Evolutionary conservation across 2,888 invertebrate species (phyloP), one percentile per base, ranked within the genome.

Genomic region (Atrina japonica): DNA sequence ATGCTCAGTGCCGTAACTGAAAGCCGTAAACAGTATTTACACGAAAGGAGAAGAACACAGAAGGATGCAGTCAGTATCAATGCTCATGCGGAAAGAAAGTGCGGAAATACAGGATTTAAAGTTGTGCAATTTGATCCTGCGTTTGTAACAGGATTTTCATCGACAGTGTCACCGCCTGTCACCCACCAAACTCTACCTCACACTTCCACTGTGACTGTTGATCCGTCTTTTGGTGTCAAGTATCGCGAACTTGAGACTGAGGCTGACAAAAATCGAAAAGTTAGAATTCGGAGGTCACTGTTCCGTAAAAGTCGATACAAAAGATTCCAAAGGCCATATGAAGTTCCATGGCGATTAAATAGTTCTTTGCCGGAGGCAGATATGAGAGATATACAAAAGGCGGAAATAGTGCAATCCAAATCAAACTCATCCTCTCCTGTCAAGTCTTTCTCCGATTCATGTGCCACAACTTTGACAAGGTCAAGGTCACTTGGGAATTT

Each of bases 1-100:
- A 88, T 88, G 88, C 82, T 88, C 43, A 88, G 88, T 72, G 77
- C 84, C 3, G 83, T 86, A 1, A 86, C 87, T 21, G 84, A 87
- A 40, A 86, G 88, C 65, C 78, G 88, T 5, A 80, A 78, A 50
- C 84, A 88, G 66, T 88, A 76, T 71, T 61, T 86, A 7, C 73
- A 76, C 45, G 88, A 88, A 66, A 53, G 82, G 52, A 78, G 76
- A 50, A 68, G 82, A 16, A 78, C 80, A 3, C 75, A 78, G 41
- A 85, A 82, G 72, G 83, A 84, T 49, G 72, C 58, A 29, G 2
- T 55, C n/a, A 55, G 41, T n/a, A 18, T 9, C 16, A 18, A 30
- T 30, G 43, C 65, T 29, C 16, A 18, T 18, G 21, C 49, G 5
- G 61, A 64, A 43, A 30, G 65, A 23, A 55, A 67, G 29, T 35